These are phyloP conservation scores for Coryphaenoides rupestris DNA, from an alignment of 2,113 vertebrate species.

Conservation along the genomic window DNA sequence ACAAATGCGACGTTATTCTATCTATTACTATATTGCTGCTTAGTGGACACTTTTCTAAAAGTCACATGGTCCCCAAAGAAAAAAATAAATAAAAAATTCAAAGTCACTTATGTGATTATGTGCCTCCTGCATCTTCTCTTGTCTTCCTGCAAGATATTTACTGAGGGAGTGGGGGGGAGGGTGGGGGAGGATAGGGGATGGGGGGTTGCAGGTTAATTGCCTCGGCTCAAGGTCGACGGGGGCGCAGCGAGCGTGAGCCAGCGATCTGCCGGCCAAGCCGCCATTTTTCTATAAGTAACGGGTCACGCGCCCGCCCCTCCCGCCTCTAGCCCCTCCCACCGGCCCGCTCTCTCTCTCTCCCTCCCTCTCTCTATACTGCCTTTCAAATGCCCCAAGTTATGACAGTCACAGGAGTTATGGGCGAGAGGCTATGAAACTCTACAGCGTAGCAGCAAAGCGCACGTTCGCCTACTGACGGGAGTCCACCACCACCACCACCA, in stretches of 20 bases:
- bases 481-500: too few relatives aligned
- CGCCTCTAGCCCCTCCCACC: conserved; percentile 50
- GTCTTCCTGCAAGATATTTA: conserved; percentile 67
- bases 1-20: conserved; percentile 50
- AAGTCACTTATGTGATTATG: conserved; percentile 66
- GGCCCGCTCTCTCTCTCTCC: conserved; percentile 37
- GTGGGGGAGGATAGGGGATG: too few relatives aligned
- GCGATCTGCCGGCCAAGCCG: conserved; percentile 69
- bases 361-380: conserved; percentile 43
- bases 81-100: too few relatives aligned
- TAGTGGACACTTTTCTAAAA: conserved; percentile 65
- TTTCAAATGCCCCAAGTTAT: conserved; percentile 49
- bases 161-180: conserved; percentile 10
- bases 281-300: conserved; percentile 69
- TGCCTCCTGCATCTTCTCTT: conserved; percentile 56
- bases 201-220: conserved; percentile 72
- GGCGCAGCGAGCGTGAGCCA: conserved; percentile 66
- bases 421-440: conserved; percentile 27
- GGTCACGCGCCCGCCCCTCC: conserved; percentile 60
- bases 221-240: conserved; percentile 66
- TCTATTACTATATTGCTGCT: conserved; percentile 65
- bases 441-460: too few relatives aligned
- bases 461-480: too few relatives aligned
- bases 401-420: conserved; percentile 37
- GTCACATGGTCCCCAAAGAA: too few relatives aligned